Base-by-base conservation (phyloP, 1,140 invertebrate species). In the Trichonephila clavata region DNA sequence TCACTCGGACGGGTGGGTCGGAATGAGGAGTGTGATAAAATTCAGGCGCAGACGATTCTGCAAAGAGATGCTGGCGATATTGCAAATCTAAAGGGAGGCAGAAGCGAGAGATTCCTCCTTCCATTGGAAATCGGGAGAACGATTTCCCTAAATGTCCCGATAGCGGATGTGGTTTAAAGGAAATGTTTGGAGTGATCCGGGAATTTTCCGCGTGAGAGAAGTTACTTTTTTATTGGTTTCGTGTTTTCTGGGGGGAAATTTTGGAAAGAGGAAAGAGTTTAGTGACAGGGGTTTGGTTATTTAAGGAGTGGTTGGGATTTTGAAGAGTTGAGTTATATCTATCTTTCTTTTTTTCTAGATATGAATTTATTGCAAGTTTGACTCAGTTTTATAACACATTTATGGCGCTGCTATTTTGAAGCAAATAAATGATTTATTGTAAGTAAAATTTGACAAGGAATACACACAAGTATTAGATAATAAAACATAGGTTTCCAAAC, bases 81-180 rank as follows among this genome's bases (percentile, higher is more conserved):
- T 84, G 83, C 83, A 84, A 60, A 84, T 59, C 57, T 32, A 24
- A 57, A 57, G n/a, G 83, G 83, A 27, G 71, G 71, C 18, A 16
- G 24, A 16, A 77, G 71, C 71, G 71, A 77, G 71, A 77, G 71
- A 77, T 77, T 39, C 71, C 39, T n/a, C 80, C 50, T 84, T 59
- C 83, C 57, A 84, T 84, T 59, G 83, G 83, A 84, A 84, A 84
- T 84, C 57, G 50, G 57, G 83, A 57, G 50, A 84, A 84, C 83
- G 83, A 84, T 84, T 84, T 60, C 57, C 39, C 57, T 84, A 84
- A 84, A 84, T 84, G 83, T 84, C 83, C 83, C 71, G 71, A 77
- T 77, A 77, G 71, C 24, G 71, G 71, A 77, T 77, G 71, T 77
- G 71, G 71, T 77, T 77, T 77, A 77, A 39, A 39, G 68, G 71